Percentiles rank a stretch among this genome's conserved stretches.
These are phyloP conservation scores for Sturnus vulgaris DNA, from an alignment of 2,113 vertebrate species.

Conservation along the genomic window DNA sequence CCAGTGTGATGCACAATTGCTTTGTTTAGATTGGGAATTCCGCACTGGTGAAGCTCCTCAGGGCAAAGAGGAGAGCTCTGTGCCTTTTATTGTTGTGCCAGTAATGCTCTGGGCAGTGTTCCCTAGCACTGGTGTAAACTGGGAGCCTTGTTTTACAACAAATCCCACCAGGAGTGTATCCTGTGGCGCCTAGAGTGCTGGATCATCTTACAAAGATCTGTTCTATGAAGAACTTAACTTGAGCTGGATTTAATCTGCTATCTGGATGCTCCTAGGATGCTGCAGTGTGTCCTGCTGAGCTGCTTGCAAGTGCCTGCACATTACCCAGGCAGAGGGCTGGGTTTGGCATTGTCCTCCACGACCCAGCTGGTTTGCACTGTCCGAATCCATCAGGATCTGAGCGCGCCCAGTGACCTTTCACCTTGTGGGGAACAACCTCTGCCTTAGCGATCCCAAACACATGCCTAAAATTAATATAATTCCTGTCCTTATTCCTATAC, in stretches of 20 bases:
- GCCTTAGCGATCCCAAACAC: not conserved
- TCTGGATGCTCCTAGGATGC: not conserved
- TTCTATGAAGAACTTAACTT: not conserved
- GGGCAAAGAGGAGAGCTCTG: not conserved
- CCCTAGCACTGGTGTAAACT: not conserved
- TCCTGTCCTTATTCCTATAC: constrained; percentile 10
- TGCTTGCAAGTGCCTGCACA: not conserved
- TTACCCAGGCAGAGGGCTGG: not conserved
- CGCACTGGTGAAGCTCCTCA: not conserved
- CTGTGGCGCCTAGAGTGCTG: not conserved
- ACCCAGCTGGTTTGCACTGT: not conserved
- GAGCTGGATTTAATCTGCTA: not conserved
- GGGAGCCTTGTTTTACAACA: not conserved
- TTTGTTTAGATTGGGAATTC: constrained; percentile 45
- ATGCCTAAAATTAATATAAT: constrained; percentile 30
- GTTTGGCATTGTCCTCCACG: not conserved
- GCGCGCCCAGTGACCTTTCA: not conserved
- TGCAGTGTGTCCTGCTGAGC: not conserved
- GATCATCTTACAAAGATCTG: not conserved
- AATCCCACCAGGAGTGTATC: not conserved
- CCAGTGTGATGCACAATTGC: not conserved
- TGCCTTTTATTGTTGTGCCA: not conserved
- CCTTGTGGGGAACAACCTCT: not conserved
- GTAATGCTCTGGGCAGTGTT: not conserved
- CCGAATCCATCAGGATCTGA: rapidly evolving